phyloP scores from a whole-genome alignment of 2,888 invertebrate genomes.

The Volucella bombylans region DNA sequence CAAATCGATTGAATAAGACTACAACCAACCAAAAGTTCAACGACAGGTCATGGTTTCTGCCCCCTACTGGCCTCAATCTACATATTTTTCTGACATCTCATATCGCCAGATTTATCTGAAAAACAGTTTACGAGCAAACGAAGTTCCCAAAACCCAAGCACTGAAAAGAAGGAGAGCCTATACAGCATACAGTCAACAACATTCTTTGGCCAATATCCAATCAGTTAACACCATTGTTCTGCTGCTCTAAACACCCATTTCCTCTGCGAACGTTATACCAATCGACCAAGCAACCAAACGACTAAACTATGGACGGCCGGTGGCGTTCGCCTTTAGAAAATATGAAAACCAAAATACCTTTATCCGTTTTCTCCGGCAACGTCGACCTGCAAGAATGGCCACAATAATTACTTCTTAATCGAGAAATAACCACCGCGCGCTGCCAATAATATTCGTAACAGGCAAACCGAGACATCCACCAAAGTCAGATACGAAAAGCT shows the following conservation, averaged over 20 bases:
- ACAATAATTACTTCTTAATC: slow-evolving; percentile 73
- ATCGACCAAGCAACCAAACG: no score
- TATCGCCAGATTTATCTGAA: slow-evolving; percentile 43
- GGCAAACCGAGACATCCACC: slow-evolving; percentile 18
- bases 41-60: slow-evolving; percentile 50
- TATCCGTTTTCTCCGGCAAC: slow-evolving; percentile 16
- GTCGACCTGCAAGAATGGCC: slow-evolving; percentile 54
- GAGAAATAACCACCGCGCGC: slow-evolving; percentile 66
- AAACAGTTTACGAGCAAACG: slow-evolving; percentile 34
- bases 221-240: slow-evolving; percentile 69
- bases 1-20: neutral
- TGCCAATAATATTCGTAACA: slow-evolving; percentile 63
- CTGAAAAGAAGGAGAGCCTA: no score
- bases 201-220: slow-evolving; percentile 67
- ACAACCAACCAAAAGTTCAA: slow-evolving; percentile 29
- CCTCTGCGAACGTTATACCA: slow-evolving; percentile 6
- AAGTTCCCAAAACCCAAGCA: slow-evolving; percentile 19
- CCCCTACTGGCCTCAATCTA: slow-evolving; percentile 53
- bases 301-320: no score
- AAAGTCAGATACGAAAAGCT: slow-evolving; percentile 20
- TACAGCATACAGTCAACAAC: neutral
- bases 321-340: slow-evolving; percentile 5
- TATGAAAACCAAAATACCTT: slow-evolving; percentile 47
- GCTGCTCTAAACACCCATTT: slow-evolving; percentile 56
- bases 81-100: slow-evolving; percentile 59